phyloP scores from a whole-genome alignment of 2,113 vertebrate species.

The Elanoides forficatus region DNA sequence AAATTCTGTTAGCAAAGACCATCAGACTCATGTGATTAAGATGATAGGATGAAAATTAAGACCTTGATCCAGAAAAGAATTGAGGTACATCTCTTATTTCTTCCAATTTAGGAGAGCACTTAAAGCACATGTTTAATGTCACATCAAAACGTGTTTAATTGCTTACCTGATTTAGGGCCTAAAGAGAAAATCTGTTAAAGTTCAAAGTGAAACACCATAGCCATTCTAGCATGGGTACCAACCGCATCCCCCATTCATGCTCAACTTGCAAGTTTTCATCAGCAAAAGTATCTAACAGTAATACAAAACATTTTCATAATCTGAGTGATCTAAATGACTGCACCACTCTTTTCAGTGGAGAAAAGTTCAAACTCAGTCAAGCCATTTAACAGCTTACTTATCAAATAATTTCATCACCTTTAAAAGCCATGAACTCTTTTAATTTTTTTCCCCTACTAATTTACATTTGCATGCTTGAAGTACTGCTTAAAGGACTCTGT shows the following conservation, averaged over 20 bases:
- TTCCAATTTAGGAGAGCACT: not conserved
- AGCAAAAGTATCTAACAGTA: not conserved
- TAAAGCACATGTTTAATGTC: not conserved
- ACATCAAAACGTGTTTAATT: not conserved
- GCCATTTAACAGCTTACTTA: not conserved
- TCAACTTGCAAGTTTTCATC: not conserved
- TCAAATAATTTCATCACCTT: not conserved
- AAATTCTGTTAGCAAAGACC: not conserved
- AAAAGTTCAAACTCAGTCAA: not conserved
- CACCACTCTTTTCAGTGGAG: not conserved
- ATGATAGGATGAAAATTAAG: not conserved
- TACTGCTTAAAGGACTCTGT: not conserved
- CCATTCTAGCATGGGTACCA: not conserved
- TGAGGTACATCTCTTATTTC: not conserved
- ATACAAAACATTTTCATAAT: not conserved
- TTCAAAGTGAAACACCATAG: not conserved
- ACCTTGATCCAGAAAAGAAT: not conserved
- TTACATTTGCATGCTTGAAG: slow-evolving; percentile 7
- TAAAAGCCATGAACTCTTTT: not conserved
- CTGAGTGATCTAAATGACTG: not conserved
- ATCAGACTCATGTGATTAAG: not conserved
- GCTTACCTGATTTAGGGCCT: not conserved
- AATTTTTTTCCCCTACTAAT: not conserved
- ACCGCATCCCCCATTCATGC: not conserved
- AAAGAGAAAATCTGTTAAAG: not conserved